Evolutionary conservation across 2,797 vertebrate genomes (phyloP), one percentile per base, ranked within the genome.

Genomic region (Acrossocheilus wenchowensis): DNA sequence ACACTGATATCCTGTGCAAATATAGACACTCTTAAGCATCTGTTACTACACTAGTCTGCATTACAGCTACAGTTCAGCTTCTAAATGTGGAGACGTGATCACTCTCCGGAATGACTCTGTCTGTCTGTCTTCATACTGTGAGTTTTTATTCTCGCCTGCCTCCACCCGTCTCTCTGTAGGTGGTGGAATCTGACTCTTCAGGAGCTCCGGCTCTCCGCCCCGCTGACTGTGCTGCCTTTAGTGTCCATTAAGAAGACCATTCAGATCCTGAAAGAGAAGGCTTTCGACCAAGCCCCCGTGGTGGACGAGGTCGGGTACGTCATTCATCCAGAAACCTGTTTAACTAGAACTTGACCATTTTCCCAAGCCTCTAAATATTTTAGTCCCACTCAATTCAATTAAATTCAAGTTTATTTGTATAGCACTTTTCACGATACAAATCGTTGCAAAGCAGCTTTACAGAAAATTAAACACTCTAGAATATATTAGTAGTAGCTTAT

Each of bases 221-320:
- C 98, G 0, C 95, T 99, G 86, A 99, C 98, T 0, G 96, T 99
- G 88, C 95, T 98, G 81, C 98, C 97, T 0, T 95, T 96, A 0
- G 96, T 98, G 90, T 97, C 91, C 88, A 98, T 98, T 36, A 97
- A 96, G 90, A 96, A 96, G 87, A 97, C 97, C 17, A 97, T 99
- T 82, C 95, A 96, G 79, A 98, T 99, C 89, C 97, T 99, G 26
- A 97, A 97, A 14, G 97, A 99, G 91, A 98, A 98, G 81, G 95
- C 97, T 90, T 99, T 98, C 10, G 97, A 99, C 93, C 98, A 99
- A 95, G 98, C 96, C 0, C 98, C 98, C 0, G 98, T 99, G 50
- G 97, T 99, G 75, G 94, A 97, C 1, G 96, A 97, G 71, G 90
- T 96, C 0, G 98, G 98, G 98, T 99, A 93, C 69, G 94, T 86